Conservation (phyloP, 2,888 invertebrate species). For the Exephanes ischioxanthus region DNA sequence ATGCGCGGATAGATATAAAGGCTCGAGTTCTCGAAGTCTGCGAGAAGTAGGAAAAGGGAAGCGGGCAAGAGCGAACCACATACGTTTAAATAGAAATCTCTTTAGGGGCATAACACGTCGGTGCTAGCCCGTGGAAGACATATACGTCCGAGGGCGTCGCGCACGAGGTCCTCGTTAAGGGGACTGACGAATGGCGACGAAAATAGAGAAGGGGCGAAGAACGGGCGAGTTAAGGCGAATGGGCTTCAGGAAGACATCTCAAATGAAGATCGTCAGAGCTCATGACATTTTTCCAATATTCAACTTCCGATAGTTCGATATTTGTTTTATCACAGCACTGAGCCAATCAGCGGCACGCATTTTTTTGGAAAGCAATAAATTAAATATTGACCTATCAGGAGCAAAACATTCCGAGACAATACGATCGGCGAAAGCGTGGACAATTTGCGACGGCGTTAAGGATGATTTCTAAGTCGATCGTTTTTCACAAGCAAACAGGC, state of each 20-base stretch:
- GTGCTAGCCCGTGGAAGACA: constrained; percentile 82
- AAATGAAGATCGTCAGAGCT: background rate
- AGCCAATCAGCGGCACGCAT: background rate
- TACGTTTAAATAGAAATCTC: constrained; percentile 81
- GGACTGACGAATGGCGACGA: constrained; percentile 83
- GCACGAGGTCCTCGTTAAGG: constrained; percentile 79
- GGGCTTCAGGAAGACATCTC: constrained; percentile 3
- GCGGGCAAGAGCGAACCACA: constrained; percentile 33
- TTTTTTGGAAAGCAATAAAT: background rate
- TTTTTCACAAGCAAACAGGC: background rate
- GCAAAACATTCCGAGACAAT: no score
- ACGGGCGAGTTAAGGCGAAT: constrained; percentile 24
- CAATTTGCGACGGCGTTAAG: no score
- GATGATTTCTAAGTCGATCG: background rate
- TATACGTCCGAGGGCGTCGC: constrained; percentile 79
- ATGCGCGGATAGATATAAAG: constrained; percentile 29
- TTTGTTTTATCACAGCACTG: background rate
- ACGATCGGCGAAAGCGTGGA: no score
- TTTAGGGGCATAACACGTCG: constrained; percentile 81
- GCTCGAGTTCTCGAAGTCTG: background rate
- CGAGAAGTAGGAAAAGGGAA: constrained; percentile 24
- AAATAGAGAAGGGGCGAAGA: constrained; percentile 80
- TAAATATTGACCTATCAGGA: background rate
- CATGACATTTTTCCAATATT: background rate
- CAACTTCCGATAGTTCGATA: background rate